These are phyloP conservation scores for Chironomus tentans DNA, from an alignment of 2,888 invertebrate genomes.

Conservation along the genomic window DNA sequence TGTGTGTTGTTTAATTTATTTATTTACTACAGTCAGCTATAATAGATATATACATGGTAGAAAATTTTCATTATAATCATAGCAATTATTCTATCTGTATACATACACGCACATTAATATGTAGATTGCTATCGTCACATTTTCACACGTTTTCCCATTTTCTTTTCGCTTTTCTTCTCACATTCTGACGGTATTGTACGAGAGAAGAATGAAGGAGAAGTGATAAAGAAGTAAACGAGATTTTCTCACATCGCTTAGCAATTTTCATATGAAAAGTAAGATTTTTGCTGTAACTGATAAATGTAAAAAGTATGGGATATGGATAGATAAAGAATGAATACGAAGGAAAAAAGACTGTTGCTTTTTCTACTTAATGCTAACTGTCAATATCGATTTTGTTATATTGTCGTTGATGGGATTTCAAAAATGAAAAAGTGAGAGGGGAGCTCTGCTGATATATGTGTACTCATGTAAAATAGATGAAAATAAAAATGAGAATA, in stretches of 20 bases:
- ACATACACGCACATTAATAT: background rate
- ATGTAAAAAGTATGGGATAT: background rate
- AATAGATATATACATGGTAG: background rate
- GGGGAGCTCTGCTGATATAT: too few species aligned
- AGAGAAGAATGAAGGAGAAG: background rate
- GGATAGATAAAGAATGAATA: background rate
- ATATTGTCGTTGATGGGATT: background rate
- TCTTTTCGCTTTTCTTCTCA: background rate
- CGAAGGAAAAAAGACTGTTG: background rate
- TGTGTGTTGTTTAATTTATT: background rate
- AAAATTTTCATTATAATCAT: background rate
- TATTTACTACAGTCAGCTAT: too few species aligned
- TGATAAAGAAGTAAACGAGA: background rate
- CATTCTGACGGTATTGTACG: background rate
- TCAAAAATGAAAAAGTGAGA: background rate
- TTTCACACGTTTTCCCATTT: background rate
- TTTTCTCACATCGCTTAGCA: slow-evolving; percentile 3
- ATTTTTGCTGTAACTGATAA: background rate
- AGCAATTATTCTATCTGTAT: background rate
- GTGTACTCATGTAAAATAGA: too few species aligned
- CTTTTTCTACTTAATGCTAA: background rate
- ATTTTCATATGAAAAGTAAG: background rate
- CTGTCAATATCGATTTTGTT: slow-evolving; percentile 12
- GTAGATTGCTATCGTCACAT: slow-evolving; percentile 1
- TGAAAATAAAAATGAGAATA: too few species aligned